Evolutionary conservation across 2,797 vertebrate species (phyloP), one percentile per base, ranked within the genome.

Genomic region (Catostomus latipinnis): DNA sequence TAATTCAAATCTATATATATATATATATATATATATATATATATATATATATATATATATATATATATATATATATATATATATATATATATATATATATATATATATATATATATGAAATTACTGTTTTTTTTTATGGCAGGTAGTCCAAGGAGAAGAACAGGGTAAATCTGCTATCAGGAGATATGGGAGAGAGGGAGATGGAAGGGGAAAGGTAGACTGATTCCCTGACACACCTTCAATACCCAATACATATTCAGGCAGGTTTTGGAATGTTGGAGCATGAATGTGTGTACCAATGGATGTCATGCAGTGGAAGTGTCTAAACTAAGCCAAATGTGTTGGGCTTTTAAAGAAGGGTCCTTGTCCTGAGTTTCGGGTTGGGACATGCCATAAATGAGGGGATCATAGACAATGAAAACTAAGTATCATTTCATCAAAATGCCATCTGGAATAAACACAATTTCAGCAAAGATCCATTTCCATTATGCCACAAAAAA

Each of bases 401-500:
- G n/a, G 68, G 46, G 61, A 69, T 18, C 48, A 79, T 67, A 86
- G 76, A 86, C 61, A 74, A 71, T 76, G 66, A 49, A 5, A 5
- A 58, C 45, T 22, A 18, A 76, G 53, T 81, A 82, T 74, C n/a
- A 83, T 87, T 81, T 53, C 34, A 84, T 78, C 90, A 92, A 92
- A 92, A 90, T 90, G 88, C 34, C 87, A 91, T 92, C 88, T 75
- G 80, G 71, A 87, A 49, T 83, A 57, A 88, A 91, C 91, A 90
- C 86, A 88, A 91, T 87, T 87, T 83, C 74, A 84, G 18, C 58
- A 81, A 81, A 76, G 78, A 80, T 73, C 88, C 81, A 80, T 87
- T 87, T 90, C 90, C 87, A 58, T 56, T 89, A 91, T 91, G 89
- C 90, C 90, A 71, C 10, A 81, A 74, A 9, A 73, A 18, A 72